phyloP scores from a whole-genome alignment of 2,113 vertebrate genomes.

The Xiphorhynchus elegans region DNA sequence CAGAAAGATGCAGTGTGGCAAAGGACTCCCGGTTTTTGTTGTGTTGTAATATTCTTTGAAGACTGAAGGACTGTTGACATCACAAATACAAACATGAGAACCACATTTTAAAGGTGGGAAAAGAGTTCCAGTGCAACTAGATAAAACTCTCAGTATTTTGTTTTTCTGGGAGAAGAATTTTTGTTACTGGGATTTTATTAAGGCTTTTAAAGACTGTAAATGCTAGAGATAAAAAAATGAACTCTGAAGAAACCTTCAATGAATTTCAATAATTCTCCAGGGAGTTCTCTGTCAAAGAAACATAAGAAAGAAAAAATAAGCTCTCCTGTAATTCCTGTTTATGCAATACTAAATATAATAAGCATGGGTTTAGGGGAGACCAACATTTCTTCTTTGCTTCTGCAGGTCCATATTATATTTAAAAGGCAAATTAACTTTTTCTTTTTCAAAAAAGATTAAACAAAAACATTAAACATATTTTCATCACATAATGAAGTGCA shows the following conservation, averaged over 20 bases:
- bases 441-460: not conserved
- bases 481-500: not conserved
- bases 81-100: not conserved
- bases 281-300: not conserved
- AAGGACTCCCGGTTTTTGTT: not conserved
- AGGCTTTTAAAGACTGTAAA: not conserved
- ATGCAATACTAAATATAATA: not conserved
- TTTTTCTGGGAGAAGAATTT: not conserved
- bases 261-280: not conserved
- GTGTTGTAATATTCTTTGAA: not conserved
- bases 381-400: not conserved
- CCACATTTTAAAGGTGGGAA: not conserved
- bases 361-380: not conserved
- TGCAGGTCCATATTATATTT: not conserved
- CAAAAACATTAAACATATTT: conserved; percentile 45
- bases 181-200: not conserved
- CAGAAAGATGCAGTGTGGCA: not conserved
- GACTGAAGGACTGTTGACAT: not conserved
- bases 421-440: not conserved
- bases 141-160: not conserved
- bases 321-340: not conserved
- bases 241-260: not conserved
- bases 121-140: not conserved
- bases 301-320: not conserved
- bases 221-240: not conserved